Base-by-base conservation (phyloP, 2,888 invertebrate species). In the Alcis repandata region DNA sequence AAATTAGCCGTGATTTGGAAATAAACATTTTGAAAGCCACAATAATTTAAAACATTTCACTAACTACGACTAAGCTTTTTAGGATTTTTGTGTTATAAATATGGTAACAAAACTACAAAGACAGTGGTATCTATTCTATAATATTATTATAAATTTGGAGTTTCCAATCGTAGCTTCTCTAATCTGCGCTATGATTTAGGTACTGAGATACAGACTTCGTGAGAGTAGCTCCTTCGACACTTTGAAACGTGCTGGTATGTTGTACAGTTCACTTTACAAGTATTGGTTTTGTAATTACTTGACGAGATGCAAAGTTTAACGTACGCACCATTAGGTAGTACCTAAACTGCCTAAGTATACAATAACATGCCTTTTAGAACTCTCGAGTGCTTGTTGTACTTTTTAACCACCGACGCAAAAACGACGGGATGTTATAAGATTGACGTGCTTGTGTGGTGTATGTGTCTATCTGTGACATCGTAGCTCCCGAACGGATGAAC, bases 241-340 rank as follows among this genome's bases (percentile, higher is more conserved):
- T 38, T 49, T 38, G 27, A 54, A n/a, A 59, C 64, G 64, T 64
- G 64, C 11, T 59, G 64, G 64, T 54, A 64, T 64, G 59, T 41
- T 27, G 52, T 59, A 59, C 63, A 48, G 63, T 53, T 63, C 38
- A 48, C 51, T 57, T 57, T 57, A 48, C 15, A 43, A 33, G 40
- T 51, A 59, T 51, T 45, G 43, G 20, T 59, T 46, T 38, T 51
- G 60, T 53, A 46, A 27, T 45, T 53, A 46, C 38, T 52, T 59
- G 33, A 52, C n/a, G 19, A 22, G 40, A 40, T 56, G 66, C 57
- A 64, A 36, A 67, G 52, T 43, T 19, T 46, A 65, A 19, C 19
- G 36, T n/a, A 10, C 13, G 33, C 36, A 13, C 33, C 45, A 20
- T 45, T 27, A 27, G 27, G 41, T 41, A 15, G 9, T 46, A 13